phyloP scores from a whole-genome alignment of 2,797 vertebrate species.

The Mycteria americana region DNA sequence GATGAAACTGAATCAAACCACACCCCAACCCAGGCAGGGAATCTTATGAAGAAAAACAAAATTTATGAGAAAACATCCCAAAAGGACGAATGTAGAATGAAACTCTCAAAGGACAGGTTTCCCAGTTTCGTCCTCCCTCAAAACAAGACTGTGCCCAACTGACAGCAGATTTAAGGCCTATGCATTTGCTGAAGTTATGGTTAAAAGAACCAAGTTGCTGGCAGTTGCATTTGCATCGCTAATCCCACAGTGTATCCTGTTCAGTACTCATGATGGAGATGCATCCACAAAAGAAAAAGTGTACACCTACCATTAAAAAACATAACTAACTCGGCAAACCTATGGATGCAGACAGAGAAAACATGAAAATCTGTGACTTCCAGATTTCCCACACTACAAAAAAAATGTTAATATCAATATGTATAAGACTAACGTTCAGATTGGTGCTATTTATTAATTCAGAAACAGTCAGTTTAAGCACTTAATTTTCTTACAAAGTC shows the following conservation, averaged over 20 bases:
- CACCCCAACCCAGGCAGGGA: not conserved
- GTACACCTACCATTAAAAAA: not conserved
- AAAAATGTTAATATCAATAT: not conserved
- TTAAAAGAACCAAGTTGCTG: not conserved
- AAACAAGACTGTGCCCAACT: not conserved
- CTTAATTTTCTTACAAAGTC: constrained; percentile 28
- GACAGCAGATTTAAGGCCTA: not conserved
- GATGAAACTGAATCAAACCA: not conserved
- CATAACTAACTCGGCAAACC: not conserved
- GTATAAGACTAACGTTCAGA: not conserved
- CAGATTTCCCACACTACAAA: not conserved
- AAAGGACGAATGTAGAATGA: not conserved
- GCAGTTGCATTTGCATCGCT: not conserved
- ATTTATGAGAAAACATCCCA: not conserved
- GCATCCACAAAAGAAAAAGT: not conserved
- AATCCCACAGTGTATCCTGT: not conserved
- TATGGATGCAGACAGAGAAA: not conserved
- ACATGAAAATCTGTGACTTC: not conserved
- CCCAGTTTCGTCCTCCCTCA: not conserved
- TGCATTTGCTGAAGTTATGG: not conserved
- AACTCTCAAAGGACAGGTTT: not conserved
- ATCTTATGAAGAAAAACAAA: not conserved
- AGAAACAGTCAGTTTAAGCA: constrained; percentile 36
- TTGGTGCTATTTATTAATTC: not conserved
- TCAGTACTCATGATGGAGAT: not conserved